phyloP scores from a whole-genome alignment of 64 coral and sea anemone genomes.

The Stichodactyla helianthus region DNA sequence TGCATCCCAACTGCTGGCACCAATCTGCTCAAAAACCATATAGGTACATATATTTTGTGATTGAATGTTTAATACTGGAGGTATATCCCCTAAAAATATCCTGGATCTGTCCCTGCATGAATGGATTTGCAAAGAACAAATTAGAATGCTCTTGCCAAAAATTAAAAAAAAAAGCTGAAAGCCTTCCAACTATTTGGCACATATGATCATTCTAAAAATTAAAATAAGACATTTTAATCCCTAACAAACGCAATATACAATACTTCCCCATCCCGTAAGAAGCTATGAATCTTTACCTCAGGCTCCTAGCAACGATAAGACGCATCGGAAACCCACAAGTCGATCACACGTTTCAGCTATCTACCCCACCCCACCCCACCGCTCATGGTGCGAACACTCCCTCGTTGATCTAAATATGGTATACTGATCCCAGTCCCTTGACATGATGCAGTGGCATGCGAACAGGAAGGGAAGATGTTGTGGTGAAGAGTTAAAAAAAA shows the following conservation, averaged over 20 bases:
- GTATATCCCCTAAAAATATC: no score
- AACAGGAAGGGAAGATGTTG: constrained; percentile 58
- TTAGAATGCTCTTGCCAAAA: no score
- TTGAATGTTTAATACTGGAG: no score
- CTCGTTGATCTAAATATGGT: constrained; percentile 45
- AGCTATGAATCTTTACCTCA: not conserved
- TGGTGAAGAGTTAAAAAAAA: constrained; percentile 5
- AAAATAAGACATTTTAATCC: not conserved
- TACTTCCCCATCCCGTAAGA: no score
- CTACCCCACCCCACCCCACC: constrained; percentile 20
- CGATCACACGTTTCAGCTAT: not conserved
- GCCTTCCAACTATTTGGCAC: no score
- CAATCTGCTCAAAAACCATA: no score
- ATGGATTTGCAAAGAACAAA: no score
- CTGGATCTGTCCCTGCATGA: no score
- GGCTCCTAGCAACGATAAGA: not conserved
- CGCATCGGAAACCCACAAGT: not conserved
- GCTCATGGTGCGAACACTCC: constrained; percentile 20
- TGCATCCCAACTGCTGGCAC: no score
- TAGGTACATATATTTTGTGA: no score
- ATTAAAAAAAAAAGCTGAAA: no score
- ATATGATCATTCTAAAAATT: no score
- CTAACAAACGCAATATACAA: not conserved
- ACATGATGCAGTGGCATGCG: not conserved
- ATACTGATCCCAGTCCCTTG: constrained; percentile 19